A percentile compares a stretch with the other conserved stretches of the same genome.
Evolutionary conservation across 1,140 invertebrate species (phyloP).

Genomic region (Drosophila pseudoananassae): DNA sequence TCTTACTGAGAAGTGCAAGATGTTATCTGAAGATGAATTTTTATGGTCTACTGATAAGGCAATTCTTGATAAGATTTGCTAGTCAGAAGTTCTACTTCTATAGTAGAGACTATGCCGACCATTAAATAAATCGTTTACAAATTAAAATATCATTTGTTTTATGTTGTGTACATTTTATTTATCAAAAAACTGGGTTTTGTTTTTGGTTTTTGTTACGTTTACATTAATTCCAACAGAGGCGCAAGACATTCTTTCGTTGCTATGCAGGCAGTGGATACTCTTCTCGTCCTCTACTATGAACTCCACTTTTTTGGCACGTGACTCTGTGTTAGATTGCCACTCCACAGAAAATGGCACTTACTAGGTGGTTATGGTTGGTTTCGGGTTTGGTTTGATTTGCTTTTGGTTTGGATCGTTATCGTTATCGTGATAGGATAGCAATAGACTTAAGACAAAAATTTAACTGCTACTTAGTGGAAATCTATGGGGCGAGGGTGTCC

Average conservation of each 20-base stretch:
- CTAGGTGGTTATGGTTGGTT: conserved; percentile 33
- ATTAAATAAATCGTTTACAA: too few species aligned
- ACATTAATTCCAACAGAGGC: conserved; percentile 45
- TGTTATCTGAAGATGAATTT: neutral
- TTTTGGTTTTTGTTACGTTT: conserved; percentile 55
- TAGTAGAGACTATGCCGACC: neutral
- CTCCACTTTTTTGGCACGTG: conserved; percentile 19
- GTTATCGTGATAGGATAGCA: conserved; percentile 50
- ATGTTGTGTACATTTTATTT: conserved; percentile 64
- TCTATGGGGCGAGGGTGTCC: conserved; percentile 69
- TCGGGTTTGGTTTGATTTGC: conserved; percentile 15
- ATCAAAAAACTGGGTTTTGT: conserved; percentile 59
- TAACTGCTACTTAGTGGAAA: conserved; percentile 74
- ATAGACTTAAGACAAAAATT: conserved; percentile 68
- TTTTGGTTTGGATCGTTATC: conserved; percentile 42
- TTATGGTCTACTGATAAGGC: neutral
- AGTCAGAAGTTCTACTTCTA: neutral
- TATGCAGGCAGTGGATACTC: conserved; percentile 52
- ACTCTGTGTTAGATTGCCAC: conserved; percentile 34
- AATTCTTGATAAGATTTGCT: neutral
- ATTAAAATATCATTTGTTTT: conserved; percentile 56
- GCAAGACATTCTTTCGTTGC: conserved; percentile 22
- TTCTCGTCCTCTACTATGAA: conserved; percentile 2
- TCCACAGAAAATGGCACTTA: conserved; percentile 48
- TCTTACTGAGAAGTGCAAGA: neutral